Conservation (phyloP, 2,888 invertebrate genomes). For the Eupsilia transversa region DNA sequence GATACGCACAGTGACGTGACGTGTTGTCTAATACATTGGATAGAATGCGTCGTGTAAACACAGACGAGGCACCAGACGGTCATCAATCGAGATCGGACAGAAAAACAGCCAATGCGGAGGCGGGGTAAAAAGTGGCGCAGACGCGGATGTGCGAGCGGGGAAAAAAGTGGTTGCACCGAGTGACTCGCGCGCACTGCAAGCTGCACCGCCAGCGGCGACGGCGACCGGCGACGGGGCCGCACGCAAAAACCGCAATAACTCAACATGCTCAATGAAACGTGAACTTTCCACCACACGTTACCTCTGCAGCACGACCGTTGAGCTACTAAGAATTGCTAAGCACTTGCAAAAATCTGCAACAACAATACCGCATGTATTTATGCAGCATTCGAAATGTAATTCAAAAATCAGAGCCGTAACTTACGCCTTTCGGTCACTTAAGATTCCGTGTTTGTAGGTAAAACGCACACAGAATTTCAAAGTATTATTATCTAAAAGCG, state of each 20-base stretch:
- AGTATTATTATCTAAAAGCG: conserved; percentile 63
- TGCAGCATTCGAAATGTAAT: conserved; percentile 53
- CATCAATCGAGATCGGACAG: conserved; percentile 81
- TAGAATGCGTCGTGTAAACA: conserved; percentile 75
- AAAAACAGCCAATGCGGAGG: conserved; percentile 80
- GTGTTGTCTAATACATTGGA: conserved; percentile 65
- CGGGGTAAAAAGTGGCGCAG: conserved; percentile 83
- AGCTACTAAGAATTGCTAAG: conserved; percentile 51
- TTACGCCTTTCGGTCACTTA: conserved; percentile 57
- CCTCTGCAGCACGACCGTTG: conserved; percentile 28
- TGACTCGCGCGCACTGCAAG: conserved; percentile 71
- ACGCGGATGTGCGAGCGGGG: conserved; percentile 82
- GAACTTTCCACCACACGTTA: conserved; percentile 49
- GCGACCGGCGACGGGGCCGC: conserved; percentile 12
- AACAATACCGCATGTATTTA: conserved; percentile 50
- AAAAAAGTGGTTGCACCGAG: conserved; percentile 82
- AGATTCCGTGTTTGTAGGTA: conserved; percentile 53
- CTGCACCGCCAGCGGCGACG: conserved; percentile 32
- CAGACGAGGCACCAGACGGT: conserved; percentile 79
- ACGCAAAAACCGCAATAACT: conserved; percentile 55
- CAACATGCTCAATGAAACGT: conserved; percentile 62
- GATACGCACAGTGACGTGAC: conserved; percentile 78
- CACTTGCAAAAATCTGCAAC: conserved; percentile 37
- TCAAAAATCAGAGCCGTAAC: conserved; percentile 58
- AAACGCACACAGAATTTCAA: conserved; percentile 55